Base-by-base conservation (phyloP, 1,140 invertebrate genomes). In the Berghia stephanieae region DNA sequence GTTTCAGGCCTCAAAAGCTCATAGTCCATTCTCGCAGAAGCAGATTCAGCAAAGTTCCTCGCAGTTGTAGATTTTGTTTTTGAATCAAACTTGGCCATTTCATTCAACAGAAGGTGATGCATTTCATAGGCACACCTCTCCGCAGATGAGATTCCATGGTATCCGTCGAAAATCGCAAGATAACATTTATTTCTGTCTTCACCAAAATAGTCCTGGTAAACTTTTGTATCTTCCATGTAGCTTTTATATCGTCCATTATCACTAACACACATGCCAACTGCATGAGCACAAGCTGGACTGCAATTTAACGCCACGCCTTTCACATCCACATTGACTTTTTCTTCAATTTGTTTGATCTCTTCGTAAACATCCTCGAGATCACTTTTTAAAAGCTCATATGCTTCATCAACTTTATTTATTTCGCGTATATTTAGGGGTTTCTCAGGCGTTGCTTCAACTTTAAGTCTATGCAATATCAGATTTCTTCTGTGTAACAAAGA, bases 171-270 rank as follows among this genome's bases (percentile, higher is more conserved):
- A 0, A 89, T 31, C 2, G 79, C 88, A 69, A 89, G 63, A 52
- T 86, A 89, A 70, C 86, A 87, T 80, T 88, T 89, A 40, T 83
- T 81, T 40, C 21, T 63, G 75, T 89, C 86, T 24, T 86, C 84
- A 4, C 88, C 88, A 84, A 88, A 88, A 74, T 74, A 83, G 79
- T 89, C 87, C 63, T 89, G 87, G 57, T 84, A 88, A 4, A 87
- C 82, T 24, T 81, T 72, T 0, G 83, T 80, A 73, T 89, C 88
- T 66, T 89, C 88, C 87, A 88, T 89, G 16, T 82, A 72, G 46
- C 77, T 84, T 76, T 88, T 88, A 85, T 86, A 88, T 34, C 83
- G 71, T 31, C 81, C 77, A 73, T 89, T 89, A 36, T 70, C 69
- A 78, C 77, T 82, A 18, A 82, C 81, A 42, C 85, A 86, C n/a